A percentile compares a stretch with the other conserved stretches of the same genome.
These are phyloP conservation scores for Poecilia wingei DNA, from an alignment of 2,797 vertebrate species.

Conservation along the genomic window DNA sequence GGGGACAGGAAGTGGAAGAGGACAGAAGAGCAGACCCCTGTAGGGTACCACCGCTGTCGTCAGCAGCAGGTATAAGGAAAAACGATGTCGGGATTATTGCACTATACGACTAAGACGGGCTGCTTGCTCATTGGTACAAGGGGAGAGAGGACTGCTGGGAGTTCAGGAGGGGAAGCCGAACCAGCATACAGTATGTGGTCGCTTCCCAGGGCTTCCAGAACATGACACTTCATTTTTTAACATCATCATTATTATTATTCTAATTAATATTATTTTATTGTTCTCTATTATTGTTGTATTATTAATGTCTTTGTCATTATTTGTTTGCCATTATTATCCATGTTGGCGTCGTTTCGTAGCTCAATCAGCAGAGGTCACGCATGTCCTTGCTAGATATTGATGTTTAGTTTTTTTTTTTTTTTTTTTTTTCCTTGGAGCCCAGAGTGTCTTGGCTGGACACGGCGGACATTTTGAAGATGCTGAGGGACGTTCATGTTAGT, in stretches of 20 bases:
- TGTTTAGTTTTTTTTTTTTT: too few relatives aligned
- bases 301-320: constrained; percentile 72
- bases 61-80: constrained; percentile 68
- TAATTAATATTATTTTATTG: constrained; percentile 27
- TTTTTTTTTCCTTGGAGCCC: too few relatives aligned
- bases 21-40: constrained; percentile 46
- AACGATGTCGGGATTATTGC: constrained; percentile 71
- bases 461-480: constrained; percentile 43
- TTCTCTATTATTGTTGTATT: constrained; percentile 73
- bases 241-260: constrained; percentile 44
- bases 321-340: constrained; percentile 54
- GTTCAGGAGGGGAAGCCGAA: constrained; percentile 58
- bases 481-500: constrained; percentile 5
- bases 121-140: constrained; percentile 47
- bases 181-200: constrained; percentile 51
- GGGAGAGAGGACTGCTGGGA: constrained; percentile 38
- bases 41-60: constrained; percentile 38
- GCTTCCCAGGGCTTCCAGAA: constrained; percentile 75
- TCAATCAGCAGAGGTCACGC: constrained; percentile 65
- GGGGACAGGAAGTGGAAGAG: neutral
- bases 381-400: constrained; percentile 53
- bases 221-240: constrained; percentile 69
- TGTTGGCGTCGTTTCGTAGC: constrained; percentile 53
- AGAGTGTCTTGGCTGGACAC: constrained; percentile 20
- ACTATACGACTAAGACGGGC: constrained; percentile 73